A percentile compares a stretch with the other conserved stretches of the same genome.
Evolutionary conservation across 2,888 invertebrate genomes (phyloP).

Genomic region (Tiliacea aurago): DNA sequence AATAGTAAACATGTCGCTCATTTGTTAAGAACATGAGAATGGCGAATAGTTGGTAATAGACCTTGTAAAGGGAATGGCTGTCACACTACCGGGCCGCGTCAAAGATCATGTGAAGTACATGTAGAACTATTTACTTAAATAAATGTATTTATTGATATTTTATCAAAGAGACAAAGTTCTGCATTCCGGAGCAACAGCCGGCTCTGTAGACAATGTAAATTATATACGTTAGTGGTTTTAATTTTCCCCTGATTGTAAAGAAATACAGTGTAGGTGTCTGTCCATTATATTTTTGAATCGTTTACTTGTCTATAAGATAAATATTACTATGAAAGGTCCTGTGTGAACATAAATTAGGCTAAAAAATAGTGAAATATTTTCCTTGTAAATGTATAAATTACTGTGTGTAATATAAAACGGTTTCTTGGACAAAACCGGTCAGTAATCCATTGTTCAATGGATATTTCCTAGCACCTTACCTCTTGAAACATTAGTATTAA

Average conservation of each 20-base stretch:
- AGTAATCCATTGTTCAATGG: neutral
- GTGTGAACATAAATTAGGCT: neutral
- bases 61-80: slow-evolving; percentile 63
- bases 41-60: slow-evolving; percentile 32
- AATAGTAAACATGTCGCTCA: slow-evolving; percentile 28
- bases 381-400: neutral
- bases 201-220: neutral
- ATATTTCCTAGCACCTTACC: neutral
- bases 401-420: neutral
- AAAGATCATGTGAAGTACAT: slow-evolving; percentile 25
- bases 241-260: neutral
- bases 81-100: slow-evolving; percentile 43
- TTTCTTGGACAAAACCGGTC: neutral
- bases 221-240: neutral
- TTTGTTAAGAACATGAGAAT: slow-evolving; percentile 39
- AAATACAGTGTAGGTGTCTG: slow-evolving; percentile 3
- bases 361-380: neutral
- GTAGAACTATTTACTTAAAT: slow-evolving; percentile 19
- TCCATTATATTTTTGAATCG: neutral
- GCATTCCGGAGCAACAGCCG: neutral
- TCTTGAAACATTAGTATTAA: neutral
- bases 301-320: neutral
- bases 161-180: slow-evolving; percentile 2
- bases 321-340: neutral
- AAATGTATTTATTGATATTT: slow-evolving; percentile 35